These are phyloP conservation scores for Steinernema hermaphroditum DNA, from an alignment of 2,888 invertebrate genomes.

Conservation along the genomic window DNA sequence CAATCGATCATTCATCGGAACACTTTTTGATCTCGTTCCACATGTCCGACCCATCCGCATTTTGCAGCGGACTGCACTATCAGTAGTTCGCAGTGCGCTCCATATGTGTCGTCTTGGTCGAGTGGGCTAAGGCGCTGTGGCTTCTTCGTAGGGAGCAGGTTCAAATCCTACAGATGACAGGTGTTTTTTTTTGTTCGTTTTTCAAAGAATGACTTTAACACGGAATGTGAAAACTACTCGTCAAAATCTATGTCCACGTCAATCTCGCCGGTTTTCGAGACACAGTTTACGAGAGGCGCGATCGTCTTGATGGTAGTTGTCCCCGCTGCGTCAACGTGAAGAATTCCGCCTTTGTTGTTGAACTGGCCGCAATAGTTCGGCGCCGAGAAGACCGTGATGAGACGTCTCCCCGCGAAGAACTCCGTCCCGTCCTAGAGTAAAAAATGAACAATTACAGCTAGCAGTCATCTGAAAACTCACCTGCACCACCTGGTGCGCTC, in stretches of 20 bases:
- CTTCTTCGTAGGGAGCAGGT: too few relatives aligned
- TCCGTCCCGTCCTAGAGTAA: slow-evolving; percentile 24
- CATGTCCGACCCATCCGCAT: too few relatives aligned
- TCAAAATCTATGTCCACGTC: slow-evolving; percentile 15
- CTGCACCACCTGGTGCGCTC: slow-evolving; percentile 70
- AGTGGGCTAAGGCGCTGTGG: too few relatives aligned
- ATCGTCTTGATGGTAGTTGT: slow-evolving; percentile 22
- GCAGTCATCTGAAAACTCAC: too few relatives aligned
- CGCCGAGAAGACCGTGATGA: slow-evolving; percentile 21
- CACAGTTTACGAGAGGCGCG: slow-evolving; percentile 21
- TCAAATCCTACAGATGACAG: too few relatives aligned
- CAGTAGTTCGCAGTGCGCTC: too few relatives aligned
- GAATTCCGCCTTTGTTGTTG: slow-evolving; percentile 24
- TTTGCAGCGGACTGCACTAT: too few relatives aligned
- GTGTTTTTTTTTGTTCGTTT: too few relatives aligned
- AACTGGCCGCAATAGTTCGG: slow-evolving; percentile 25
- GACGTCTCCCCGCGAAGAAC: slow-evolving; percentile 5
- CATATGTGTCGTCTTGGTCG: too few relatives aligned
- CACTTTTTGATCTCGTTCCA: too few relatives aligned
- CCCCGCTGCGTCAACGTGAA: slow-evolving; percentile 2
- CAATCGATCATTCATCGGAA: too few relatives aligned
- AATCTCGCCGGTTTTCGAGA: slow-evolving; percentile 1
- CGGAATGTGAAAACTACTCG: not conserved
- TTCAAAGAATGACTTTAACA: not conserved
- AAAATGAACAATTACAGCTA: too few relatives aligned